These are phyloP conservation scores for Caranx melampygus DNA, from an alignment of 2,113 vertebrate genomes.

Conservation along the genomic window DNA sequence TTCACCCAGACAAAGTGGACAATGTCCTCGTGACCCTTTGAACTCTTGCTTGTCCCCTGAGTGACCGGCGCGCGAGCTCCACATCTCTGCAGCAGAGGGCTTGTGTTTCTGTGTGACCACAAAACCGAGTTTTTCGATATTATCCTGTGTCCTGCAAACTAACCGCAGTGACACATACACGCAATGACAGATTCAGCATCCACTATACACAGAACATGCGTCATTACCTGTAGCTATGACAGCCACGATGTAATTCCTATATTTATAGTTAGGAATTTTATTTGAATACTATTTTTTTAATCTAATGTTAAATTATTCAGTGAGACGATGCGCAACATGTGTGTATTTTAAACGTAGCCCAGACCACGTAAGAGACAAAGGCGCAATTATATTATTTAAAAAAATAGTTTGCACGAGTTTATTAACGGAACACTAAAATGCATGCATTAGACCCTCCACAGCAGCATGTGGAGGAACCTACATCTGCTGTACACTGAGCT, in stretches of 20 bases:
- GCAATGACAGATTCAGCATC: neutral
- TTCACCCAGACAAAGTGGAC: slow-evolving; percentile 81
- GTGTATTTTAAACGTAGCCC: neutral
- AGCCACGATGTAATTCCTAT: neutral
- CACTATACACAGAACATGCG: neutral
- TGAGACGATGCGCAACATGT: neutral
- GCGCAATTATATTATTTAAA: neutral
- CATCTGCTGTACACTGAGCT: neutral
- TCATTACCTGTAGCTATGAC: neutral
- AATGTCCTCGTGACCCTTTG: slow-evolving; percentile 75
- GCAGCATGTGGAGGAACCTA: neutral
- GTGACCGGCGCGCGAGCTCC: slow-evolving; percentile 58
- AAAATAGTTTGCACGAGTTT: neutral
- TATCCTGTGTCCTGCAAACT: neutral
- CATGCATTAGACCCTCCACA: neutral
- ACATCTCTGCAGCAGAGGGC: too few relatives aligned
- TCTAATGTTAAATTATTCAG: neutral
- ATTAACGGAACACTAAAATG: too few relatives aligned
- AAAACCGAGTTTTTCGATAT: neutral
- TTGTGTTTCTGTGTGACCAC: neutral
- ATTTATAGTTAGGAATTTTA: neutral
- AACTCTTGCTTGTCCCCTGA: slow-evolving; percentile 70
- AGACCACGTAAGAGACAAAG: neutral
- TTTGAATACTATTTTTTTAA: neutral
- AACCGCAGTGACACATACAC: neutral